Evolutionary conservation across 2,888 invertebrate genomes (phyloP), one percentile per base, ranked within the genome.

Genomic region (Myopa testacea): DNA sequence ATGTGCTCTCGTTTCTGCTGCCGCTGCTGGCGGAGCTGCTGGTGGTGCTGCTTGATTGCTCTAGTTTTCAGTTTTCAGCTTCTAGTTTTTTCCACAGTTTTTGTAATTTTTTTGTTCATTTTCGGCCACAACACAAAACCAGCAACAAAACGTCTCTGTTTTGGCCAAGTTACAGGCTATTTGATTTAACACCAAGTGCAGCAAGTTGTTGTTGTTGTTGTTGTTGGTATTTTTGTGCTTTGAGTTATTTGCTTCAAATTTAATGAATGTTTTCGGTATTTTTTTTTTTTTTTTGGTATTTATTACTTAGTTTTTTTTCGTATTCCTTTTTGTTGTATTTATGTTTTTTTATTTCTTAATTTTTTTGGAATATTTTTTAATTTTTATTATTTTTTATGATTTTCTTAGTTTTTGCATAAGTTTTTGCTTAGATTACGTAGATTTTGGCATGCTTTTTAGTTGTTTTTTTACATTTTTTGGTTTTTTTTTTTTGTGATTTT

Each of bases 81-180:
- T 26, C 55, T 5, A n/a, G 8, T 55, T 55, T 14, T n/a, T 5
- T 6, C 14, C 55, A 12, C 16, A 16, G 4, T 14, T n/a, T 55
- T 55, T n/a, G 14, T 6, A 55, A 16, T 50, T 74, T 14, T 37
- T 50, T 14, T 12, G 12, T 34, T 70, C n/a, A 5, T 8, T 10
- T 52, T 63, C 4, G 60, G 71, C 58, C 58, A 58, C 26, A 26
- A 26, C 26, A 70, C 12, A 52, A 52, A 26, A 52, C n/a, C 26
- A 71, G 34, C n/a, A 37, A 55, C 71, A 34, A n/a, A 19, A n/a
- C 34, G 19, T 34, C 19, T n/a, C 50, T 26, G 34, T 12, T 34
- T 55, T 63, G 73, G 40, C 73, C 73, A 63, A 73, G 73, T 73
- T 73, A 10, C 62, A 62, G 62, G 62, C 63, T 73, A 37, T 63